phyloP scores from a whole-genome alignment of 2,797 vertebrate species.

The Ctenopoma multispine region DNA sequence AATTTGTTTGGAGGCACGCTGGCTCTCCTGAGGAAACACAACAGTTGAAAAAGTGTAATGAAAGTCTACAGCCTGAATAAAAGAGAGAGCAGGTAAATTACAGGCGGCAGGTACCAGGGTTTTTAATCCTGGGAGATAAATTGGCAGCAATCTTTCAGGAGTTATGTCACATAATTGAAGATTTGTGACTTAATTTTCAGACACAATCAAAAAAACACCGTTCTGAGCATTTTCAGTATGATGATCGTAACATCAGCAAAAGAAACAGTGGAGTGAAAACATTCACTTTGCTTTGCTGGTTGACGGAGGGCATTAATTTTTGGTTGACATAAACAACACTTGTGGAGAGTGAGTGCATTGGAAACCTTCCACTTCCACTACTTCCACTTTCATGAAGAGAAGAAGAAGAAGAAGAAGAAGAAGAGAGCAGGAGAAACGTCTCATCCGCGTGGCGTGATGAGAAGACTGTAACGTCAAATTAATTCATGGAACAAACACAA shows the following conservation, averaged over 20 bases:
- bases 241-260: neutral
- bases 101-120: neutral
- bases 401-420: too few species aligned
- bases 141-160: too few species aligned
- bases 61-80: conserved; percentile 26
- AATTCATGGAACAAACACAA: too few species aligned
- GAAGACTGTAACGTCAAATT: too few species aligned
- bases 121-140: too few species aligned
- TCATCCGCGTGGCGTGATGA: too few species aligned
- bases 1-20: conserved; percentile 48
- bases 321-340: too few species aligned
- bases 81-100: conserved; percentile 23
- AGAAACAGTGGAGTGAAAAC: neutral
- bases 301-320: neutral
- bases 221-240: neutral
- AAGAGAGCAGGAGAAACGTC: too few species aligned
- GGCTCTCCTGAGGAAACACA: conserved; percentile 40
- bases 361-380: too few species aligned
- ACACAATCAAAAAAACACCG: neutral
- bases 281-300: too few species aligned
- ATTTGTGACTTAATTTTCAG: neutral
- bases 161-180: conserved; percentile 21
- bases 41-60: conserved; percentile 29
- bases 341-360: too few species aligned
- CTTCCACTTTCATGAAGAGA: too few species aligned